Evolutionary conservation across 1,140 invertebrate genomes (phyloP).

Genomic region (Brachionus asplanchnoidis): DNA sequence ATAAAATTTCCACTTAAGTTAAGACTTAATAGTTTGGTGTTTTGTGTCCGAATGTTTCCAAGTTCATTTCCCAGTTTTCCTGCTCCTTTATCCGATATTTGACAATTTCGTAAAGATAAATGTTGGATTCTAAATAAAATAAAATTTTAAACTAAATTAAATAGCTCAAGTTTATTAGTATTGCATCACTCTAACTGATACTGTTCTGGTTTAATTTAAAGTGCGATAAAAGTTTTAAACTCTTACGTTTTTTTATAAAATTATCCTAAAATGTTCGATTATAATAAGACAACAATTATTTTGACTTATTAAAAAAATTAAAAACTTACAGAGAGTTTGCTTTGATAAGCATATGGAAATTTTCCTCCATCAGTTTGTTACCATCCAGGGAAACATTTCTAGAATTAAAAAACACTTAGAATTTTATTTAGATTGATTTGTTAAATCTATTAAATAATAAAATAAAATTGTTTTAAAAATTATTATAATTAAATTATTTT

Average conservation of each 20-base stretch:
- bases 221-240: constrained; percentile 45
- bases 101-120: constrained; percentile 51
- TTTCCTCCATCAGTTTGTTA: constrained; percentile 46
- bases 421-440: background rate
- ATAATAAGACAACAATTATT: background rate
- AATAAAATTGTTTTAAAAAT: too few relatives aligned
- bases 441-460: too few relatives aligned
- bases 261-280: background rate
- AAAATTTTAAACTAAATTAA: background rate
- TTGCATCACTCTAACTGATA: constrained; percentile 44
- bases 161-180: background rate
- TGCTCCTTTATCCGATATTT: constrained; percentile 51
- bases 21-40: constrained; percentile 52
- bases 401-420: background rate
- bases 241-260: constrained; percentile 44
- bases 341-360: background rate
- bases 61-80: constrained; percentile 48
- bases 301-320: background rate
- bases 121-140: constrained; percentile 42
- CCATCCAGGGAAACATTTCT: constrained; percentile 52
- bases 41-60: constrained; percentile 48
- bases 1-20: constrained; percentile 55
- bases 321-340: constrained; percentile 4
- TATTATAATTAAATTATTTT: too few relatives aligned
- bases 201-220: constrained; percentile 51